Evolutionary conservation across 2,113 vertebrate genomes (phyloP).

Genomic region (Leuciscus idus): DNA sequence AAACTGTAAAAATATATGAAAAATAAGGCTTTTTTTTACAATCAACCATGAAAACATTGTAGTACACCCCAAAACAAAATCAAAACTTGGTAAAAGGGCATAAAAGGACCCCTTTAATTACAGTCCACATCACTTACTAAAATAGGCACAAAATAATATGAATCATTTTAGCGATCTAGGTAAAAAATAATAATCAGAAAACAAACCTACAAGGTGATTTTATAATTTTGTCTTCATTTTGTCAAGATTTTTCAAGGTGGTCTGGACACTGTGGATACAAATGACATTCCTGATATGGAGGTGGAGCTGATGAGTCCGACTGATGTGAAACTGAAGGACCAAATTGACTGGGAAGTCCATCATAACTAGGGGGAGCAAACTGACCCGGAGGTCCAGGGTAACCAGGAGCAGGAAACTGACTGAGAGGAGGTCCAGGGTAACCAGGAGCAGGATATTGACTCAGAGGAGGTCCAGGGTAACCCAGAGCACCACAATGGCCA

Average conservation of each 20-base stretch:
- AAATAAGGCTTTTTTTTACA: too few species aligned
- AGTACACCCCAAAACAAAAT: too few species aligned
- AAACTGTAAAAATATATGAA: too few species aligned
- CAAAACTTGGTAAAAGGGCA: too few species aligned
- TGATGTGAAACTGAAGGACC: not conserved
- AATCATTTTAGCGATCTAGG: not conserved
- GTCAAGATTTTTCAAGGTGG: not conserved
- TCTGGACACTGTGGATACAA: constrained; percentile 30
- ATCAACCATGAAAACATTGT: too few species aligned
- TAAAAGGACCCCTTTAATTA: not conserved
- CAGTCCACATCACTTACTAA: not conserved
- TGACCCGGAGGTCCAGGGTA: not conserved
- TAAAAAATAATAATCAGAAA: not conserved
- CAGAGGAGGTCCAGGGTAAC: not conserved
- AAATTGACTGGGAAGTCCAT: not conserved
- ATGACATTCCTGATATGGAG: constrained; percentile 35
- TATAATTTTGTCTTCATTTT: not conserved
- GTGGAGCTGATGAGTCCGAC: constrained; percentile 4
- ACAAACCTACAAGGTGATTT: not conserved
- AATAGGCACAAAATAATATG: not conserved
- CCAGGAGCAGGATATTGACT: not conserved
- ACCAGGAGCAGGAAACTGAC: not conserved
- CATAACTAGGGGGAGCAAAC: not conserved
- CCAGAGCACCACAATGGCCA: not conserved
- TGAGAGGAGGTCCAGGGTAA: not conserved